Percentiles rank a stretch among this genome's conserved stretches.
These are phyloP conservation scores for Heteropelma amictum DNA, from an alignment of 2,888 invertebrate genomes.

Conservation along the genomic window DNA sequence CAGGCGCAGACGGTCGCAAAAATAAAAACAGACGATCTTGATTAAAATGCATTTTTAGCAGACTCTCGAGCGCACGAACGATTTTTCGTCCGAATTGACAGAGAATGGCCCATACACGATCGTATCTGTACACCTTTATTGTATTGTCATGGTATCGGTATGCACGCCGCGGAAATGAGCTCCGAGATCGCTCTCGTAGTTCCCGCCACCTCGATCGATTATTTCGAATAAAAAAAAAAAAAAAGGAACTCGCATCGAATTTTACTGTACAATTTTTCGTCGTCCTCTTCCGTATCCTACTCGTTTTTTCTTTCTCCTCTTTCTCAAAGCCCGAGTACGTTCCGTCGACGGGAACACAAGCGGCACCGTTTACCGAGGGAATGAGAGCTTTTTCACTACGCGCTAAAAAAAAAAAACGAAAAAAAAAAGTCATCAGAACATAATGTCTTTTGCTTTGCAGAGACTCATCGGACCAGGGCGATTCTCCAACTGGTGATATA, in stretches of 20 bases:
- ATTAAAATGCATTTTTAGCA: too few species aligned
- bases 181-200: slow-evolving; percentile 61
- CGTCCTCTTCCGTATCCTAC: slow-evolving; percentile 37
- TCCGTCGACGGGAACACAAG: slow-evolving; percentile 54
- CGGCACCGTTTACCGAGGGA: slow-evolving; percentile 58
- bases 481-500: slow-evolving; percentile 53
- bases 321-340: slow-evolving; percentile 59
- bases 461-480: slow-evolving; percentile 36
- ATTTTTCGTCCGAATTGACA: too few species aligned
- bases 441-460: slow-evolving; percentile 37
- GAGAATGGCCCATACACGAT: too few species aligned
- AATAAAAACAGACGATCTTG: too few species aligned
- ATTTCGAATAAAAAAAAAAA: too few species aligned
- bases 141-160: slow-evolving; percentile 51
- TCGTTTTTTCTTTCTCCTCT: slow-evolving; percentile 42
- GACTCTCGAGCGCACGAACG: too few species aligned
- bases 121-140: too few species aligned
- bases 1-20: too few species aligned
- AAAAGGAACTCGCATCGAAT: slow-evolving; percentile 73
- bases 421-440: slow-evolving; percentile 54
- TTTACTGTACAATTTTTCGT: slow-evolving; percentile 62
- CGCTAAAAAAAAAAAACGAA: too few species aligned
- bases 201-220: slow-evolving; percentile 56
- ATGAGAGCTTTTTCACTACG: slow-evolving; percentile 47
- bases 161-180: slow-evolving; percentile 70